A percentile compares a stretch with the other conserved stretches of the same genome.
Conservation (phyloP, 1,140 invertebrate species). For the Heliconius hermathena region DNA sequence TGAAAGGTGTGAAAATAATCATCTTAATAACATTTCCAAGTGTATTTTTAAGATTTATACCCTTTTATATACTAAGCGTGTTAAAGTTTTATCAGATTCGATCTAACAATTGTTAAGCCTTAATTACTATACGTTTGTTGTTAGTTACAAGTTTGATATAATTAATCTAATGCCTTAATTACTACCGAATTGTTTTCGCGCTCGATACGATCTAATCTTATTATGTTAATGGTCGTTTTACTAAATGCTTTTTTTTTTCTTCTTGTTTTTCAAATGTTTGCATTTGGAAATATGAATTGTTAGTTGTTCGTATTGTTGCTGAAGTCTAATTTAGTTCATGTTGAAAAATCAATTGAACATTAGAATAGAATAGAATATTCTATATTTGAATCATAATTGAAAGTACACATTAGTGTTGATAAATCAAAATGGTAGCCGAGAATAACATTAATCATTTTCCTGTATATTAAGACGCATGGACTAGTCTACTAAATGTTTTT, state of each 20-base stretch:
- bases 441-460: slow-evolving; percentile 65
- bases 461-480: slow-evolving; percentile 71
- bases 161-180: slow-evolving; percentile 47
- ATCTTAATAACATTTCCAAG: slow-evolving; percentile 11
- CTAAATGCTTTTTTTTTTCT: slow-evolving; percentile 20
- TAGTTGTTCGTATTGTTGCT: neutral
- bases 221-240: slow-evolving; percentile 22
- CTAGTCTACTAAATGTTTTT: slow-evolving; percentile 50
- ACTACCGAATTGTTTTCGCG: slow-evolving; percentile 53
- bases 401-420: neutral
- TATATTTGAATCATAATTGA: slow-evolving; percentile 9
- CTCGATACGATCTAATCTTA: slow-evolving; percentile 64
- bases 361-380: neutral
- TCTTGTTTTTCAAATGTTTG: slow-evolving; percentile 36
- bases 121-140: slow-evolving; percentile 30
- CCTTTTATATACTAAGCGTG: neutral
- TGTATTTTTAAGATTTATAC: slow-evolving; percentile 14
- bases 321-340: too few relatives aligned
- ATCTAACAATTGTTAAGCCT: slow-evolving; percentile 27
- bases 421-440: neutral
- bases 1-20: neutral
- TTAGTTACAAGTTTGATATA: slow-evolving; percentile 27
- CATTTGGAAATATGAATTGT: slow-evolving; percentile 2
- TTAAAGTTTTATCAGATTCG: slow-evolving; percentile 33
- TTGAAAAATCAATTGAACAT: too few relatives aligned